Percentiles rank a stretch among this genome's conserved stretches.
These are phyloP conservation scores for Beris chalybata DNA, from an alignment of 2,888 invertebrate genomes.

Conservation along the genomic window DNA sequence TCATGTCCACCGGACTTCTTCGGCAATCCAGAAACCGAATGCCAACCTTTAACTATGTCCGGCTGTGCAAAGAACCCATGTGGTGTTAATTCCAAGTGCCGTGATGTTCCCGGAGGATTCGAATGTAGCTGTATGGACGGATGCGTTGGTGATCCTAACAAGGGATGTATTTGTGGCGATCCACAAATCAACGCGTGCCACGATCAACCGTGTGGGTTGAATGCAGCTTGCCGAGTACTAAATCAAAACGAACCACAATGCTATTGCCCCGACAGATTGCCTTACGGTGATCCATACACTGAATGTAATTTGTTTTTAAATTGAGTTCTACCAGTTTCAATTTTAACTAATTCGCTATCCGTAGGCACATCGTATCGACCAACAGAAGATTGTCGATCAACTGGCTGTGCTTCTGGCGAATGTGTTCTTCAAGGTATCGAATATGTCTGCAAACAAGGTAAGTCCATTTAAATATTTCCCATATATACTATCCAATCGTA, in stretches of 20 bases:
- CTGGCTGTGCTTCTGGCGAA: conserved; percentile 81
- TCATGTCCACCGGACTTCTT: conserved; percentile 74
- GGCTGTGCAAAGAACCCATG: conserved; percentile 82
- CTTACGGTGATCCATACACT: conserved; percentile 81
- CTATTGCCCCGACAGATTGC: conserved; percentile 80
- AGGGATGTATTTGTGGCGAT: conserved; percentile 76
- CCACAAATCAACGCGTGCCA: conserved; percentile 72
- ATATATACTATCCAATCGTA: not conserved
- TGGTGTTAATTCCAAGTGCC: conserved; percentile 80
- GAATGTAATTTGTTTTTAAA: conserved; percentile 70
- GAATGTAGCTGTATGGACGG: conserved; percentile 80
- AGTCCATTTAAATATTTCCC: conserved; percentile 43
- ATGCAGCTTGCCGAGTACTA: conserved; percentile 76
- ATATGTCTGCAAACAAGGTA: conserved; percentile 64
- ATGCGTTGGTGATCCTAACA: conserved; percentile 79
- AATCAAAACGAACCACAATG: conserved; percentile 73
- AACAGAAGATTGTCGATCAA: conserved; percentile 70
- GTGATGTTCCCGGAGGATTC: conserved; percentile 74
- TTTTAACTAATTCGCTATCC: not conserved
- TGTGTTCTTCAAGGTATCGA: conserved; percentile 82
- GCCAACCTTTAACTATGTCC: conserved; percentile 68
- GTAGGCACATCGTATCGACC: conserved; percentile 64
- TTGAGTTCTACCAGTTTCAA: not conserved
- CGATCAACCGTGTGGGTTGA: conserved; percentile 76
- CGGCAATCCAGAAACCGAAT: conserved; percentile 71